Evolutionary conservation across 2,888 invertebrate genomes (phyloP).

Genomic region (Hydrotaea cyrtoneurina): DNA sequence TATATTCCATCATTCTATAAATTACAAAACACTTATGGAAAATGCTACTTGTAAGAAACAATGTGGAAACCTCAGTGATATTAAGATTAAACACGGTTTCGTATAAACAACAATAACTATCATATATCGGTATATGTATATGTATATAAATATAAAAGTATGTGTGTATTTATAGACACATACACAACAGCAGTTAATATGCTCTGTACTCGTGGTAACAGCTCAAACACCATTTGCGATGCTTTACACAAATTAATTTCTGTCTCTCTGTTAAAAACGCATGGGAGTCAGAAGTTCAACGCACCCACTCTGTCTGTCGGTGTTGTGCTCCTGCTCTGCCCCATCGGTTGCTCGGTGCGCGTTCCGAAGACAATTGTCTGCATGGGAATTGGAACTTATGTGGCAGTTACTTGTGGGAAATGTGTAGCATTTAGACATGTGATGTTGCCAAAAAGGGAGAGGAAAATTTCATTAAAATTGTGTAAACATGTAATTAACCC

Average conservation of each 20-base stretch:
- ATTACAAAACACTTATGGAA: background rate
- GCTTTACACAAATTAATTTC: slow-evolving; percentile 24
- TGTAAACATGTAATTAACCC: background rate
- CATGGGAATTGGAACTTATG: slow-evolving; percentile 13
- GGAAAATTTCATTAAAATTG: slow-evolving; percentile 19
- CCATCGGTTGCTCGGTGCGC: background rate
- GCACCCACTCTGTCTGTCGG: background rate
- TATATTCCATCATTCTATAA: background rate
- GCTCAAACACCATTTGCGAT: background rate
- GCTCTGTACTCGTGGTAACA: background rate
- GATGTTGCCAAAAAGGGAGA: background rate
- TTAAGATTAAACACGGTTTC: slow-evolving; percentile 54
- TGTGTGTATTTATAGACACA: background rate
- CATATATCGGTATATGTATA: background rate
- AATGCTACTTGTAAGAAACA: slow-evolving; percentile 18
- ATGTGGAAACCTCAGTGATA: slow-evolving; percentile 51
- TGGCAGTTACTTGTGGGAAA: slow-evolving; percentile 1
- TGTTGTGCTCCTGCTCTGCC: background rate
- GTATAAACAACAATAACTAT: slow-evolving; percentile 19
- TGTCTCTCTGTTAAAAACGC: background rate
- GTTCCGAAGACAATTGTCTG: background rate
- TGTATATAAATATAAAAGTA: background rate
- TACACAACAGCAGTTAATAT: background rate
- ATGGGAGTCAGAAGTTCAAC: slow-evolving; percentile 3
- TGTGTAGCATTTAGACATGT: background rate